Base-by-base conservation (phyloP, 2,888 invertebrate species). In the Caenorhabditis panamensis region DNA sequence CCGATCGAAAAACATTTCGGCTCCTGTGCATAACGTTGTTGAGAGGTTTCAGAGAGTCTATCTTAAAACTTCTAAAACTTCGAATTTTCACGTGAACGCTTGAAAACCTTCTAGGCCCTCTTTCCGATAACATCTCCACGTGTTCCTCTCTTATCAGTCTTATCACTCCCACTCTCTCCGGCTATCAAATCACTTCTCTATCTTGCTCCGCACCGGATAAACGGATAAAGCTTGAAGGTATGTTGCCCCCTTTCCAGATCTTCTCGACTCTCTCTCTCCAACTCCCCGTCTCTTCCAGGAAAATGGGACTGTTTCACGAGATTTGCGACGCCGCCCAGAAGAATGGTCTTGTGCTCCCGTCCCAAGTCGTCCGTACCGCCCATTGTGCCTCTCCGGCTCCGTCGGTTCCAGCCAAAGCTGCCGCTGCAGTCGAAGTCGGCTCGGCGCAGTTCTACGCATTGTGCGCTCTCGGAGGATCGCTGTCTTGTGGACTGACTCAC, bases 391-490 rank as follows among this genome's bases (percentile, higher is more conserved):
- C 63, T 5, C 13, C 59, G 0, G 18, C 64, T 37, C n/a, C n/a
- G n/a, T 16, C 37, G 28, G 56, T 18, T 5, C 63, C n/a, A 28
- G 64, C 63, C 47, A n/a, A n/a, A n/a, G n/a, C n/a, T n/a, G 31
- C 31, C 31, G 31, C 31, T 31, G 31, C 63, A 22, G 59, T 77
- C 37, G 68, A 77, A 24, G 63, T 82, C 41, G 97, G 95, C 36
- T 96, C 96, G 0, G 91, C 93, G 81, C 94, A 96, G 89, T 97
- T 95, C 92, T 97, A 95, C 92, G 93, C 94, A 36, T 93, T 96
- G 54, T 97, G 97, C 92, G 96, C 96, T 53, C 93, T 97, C 87
- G 97, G 97, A 79, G 97, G 95, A 75, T 93, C 95, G 61, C 88
- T 94, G 22, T 95, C 95, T 18, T 96, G 95, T 91, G 95, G 95